Conservation (phyloP, 2,113 vertebrate species). For the Epinephelus moara region DNA sequence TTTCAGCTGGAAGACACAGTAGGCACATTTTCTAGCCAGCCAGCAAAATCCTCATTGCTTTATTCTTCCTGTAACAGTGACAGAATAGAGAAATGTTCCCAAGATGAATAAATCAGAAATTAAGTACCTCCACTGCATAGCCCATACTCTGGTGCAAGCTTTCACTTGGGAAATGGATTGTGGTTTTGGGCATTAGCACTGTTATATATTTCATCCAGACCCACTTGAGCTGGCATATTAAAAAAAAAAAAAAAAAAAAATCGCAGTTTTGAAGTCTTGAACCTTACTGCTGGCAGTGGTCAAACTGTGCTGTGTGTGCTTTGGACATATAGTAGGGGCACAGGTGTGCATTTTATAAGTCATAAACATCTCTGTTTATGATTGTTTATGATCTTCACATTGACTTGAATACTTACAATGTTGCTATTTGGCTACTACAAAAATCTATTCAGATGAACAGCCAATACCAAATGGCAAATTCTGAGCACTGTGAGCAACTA, state of each 20-base stretch:
- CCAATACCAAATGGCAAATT: neutral
- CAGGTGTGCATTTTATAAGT: slow-evolving; percentile 25
- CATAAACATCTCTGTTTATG: slow-evolving; percentile 9
- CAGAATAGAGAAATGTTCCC: slow-evolving; percentile 37
- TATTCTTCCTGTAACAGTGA: slow-evolving; percentile 42
- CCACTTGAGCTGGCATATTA: slow-evolving; percentile 36
- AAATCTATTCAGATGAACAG: neutral
- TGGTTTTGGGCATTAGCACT: slow-evolving; percentile 46
- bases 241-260: neutral
- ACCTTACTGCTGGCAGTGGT: slow-evolving; percentile 6
- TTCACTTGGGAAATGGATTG: slow-evolving; percentile 57
- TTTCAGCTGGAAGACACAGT: slow-evolving; percentile 42
- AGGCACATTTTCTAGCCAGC: slow-evolving; percentile 5
- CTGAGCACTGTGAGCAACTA: neutral
- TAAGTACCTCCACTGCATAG: slow-evolving; percentile 43
- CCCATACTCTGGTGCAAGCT: slow-evolving; percentile 41
- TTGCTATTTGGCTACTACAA: neutral
- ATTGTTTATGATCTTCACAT: neutral
- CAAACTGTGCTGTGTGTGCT: slow-evolving; percentile 32
- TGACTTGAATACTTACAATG: neutral
- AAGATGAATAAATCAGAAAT: slow-evolving; percentile 66
- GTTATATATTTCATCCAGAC: slow-evolving; percentile 45
- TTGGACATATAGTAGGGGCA: slow-evolving; percentile 1
- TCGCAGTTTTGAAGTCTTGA: slow-evolving; percentile 9
- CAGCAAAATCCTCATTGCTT: slow-evolving; percentile 27